Conservation (phyloP, 2,113 vertebrate species). For the Leptocoma aspasia region DNA sequence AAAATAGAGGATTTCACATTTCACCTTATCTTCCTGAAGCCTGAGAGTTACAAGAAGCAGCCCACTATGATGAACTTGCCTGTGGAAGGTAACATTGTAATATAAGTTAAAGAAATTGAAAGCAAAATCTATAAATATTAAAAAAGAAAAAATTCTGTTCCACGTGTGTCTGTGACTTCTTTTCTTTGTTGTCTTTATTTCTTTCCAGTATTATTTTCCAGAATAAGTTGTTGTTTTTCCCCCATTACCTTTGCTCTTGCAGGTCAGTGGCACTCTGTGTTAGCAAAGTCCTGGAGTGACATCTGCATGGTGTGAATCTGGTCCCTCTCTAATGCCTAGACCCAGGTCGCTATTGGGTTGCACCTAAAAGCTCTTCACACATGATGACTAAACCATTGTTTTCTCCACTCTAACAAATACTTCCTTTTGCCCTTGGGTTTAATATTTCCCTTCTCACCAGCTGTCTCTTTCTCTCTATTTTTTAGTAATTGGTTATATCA, state of each 20-base stretch:
- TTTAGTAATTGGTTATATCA: neutral
- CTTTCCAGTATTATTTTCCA: neutral
- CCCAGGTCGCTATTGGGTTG: neutral
- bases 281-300: neutral
- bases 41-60: neutral
- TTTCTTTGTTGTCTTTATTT: neutral
- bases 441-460: neutral
- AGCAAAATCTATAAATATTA: neutral
- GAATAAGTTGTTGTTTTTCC: neutral
- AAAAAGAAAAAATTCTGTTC: neutral
- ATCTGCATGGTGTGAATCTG: fast-evolving
- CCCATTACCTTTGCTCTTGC: neutral
- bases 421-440: neutral
- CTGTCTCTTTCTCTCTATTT: neutral
- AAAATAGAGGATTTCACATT: neutral
- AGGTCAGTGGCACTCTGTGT: neutral
- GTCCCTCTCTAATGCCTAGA: neutral
- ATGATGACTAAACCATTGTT: neutral
- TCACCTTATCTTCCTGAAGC: neutral
- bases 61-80: fast-evolving
- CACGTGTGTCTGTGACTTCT: neutral
- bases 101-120: neutral
- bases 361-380: neutral
- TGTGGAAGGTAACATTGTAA: neutral
- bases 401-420: neutral